A percentile compares a stretch with the other conserved stretches of the same genome.
Evolutionary conservation across 2,888 invertebrate genomes (phyloP).

Genomic region (Tridacna crocea): DNA sequence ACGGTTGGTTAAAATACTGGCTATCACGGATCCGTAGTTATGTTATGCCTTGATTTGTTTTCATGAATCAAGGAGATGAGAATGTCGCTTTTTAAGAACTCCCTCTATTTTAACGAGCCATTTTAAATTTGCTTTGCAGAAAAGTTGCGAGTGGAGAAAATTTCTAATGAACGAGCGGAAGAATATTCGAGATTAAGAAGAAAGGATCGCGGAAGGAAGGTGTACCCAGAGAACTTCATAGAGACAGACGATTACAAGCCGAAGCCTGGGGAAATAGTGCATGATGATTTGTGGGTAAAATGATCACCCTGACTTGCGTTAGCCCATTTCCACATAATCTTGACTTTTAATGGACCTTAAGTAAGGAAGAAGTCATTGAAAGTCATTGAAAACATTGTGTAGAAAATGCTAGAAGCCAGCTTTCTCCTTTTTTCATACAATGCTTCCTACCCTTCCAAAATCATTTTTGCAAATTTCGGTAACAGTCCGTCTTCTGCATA

Average conservation of each 20-base stretch:
- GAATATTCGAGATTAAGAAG: constrained; percentile 30
- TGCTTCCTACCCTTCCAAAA: neutral
- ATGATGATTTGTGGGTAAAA: constrained; percentile 9
- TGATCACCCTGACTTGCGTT: neutral
- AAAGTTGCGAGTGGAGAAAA: neutral
- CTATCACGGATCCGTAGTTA: no score
- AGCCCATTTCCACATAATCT: neutral
- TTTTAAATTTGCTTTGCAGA: neutral
- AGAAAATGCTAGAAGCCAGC: no score
- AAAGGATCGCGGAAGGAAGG: constrained; percentile 36
- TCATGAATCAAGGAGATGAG: no score
- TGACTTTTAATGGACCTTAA: no score
- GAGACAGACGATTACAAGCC: constrained; percentile 32
- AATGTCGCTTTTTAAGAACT: no score
- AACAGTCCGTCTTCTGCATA: neutral
- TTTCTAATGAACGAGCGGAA: constrained; percentile 14
- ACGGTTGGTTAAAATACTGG: no score
- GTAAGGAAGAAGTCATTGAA: no score
- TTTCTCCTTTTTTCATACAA: no score
- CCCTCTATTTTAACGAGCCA: no score
- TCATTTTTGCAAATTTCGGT: neutral
- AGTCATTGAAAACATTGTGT: no score
- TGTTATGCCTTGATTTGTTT: no score
- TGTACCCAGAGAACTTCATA: constrained; percentile 43
- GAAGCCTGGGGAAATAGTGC: neutral